Percentiles rank a stretch among this genome's conserved stretches.
Evolutionary conservation across 2,113 vertebrate species (phyloP).

Genomic region (Lophius piscatorius): DNA sequence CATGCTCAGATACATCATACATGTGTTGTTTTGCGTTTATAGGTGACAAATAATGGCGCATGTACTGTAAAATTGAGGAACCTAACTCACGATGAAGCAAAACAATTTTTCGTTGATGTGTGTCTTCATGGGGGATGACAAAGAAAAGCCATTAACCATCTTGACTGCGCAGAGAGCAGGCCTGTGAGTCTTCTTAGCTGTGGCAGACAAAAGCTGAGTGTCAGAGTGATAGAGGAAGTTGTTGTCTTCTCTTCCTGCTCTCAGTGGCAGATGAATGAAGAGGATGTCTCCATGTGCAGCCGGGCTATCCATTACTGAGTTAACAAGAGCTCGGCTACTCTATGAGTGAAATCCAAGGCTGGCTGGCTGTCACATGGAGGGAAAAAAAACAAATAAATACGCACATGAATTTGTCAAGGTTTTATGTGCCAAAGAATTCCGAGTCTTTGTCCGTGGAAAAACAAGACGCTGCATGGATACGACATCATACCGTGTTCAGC

Average conservation of each 20-base stretch:
- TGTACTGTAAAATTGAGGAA: too few species aligned
- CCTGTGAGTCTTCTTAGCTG: slow-evolving; percentile 71
- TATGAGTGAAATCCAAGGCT: slow-evolving; percentile 66
- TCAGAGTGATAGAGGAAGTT: slow-evolving; percentile 78
- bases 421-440: slow-evolving; percentile 47
- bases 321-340: slow-evolving; percentile 57
- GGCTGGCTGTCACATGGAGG: slow-evolving; percentile 41
- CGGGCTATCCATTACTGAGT: slow-evolving; percentile 80
- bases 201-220: slow-evolving; percentile 81
- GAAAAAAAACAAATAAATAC: slow-evolving; percentile 73
- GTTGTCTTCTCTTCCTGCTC: slow-evolving; percentile 74
- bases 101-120: slow-evolving; percentile 18
- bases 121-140: slow-evolving; percentile 83
- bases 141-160: slow-evolving; percentile 59
- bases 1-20: too few species aligned
- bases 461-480: slow-evolving; percentile 41
- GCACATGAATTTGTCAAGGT: slow-evolving; percentile 28
- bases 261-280: slow-evolving; percentile 72
- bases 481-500: slow-evolving; percentile 34
- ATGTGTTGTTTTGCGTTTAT: too few species aligned
- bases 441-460: slow-evolving; percentile 50
- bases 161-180: slow-evolving; percentile 18
- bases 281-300: slow-evolving; percentile 68
- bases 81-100: slow-evolving; percentile 8
- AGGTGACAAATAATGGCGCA: too few species aligned